Evolutionary conservation across 2,113 vertebrate species (phyloP), one percentile per base, ranked within the genome.

Genomic region (Phyllostomus hastatus): DNA sequence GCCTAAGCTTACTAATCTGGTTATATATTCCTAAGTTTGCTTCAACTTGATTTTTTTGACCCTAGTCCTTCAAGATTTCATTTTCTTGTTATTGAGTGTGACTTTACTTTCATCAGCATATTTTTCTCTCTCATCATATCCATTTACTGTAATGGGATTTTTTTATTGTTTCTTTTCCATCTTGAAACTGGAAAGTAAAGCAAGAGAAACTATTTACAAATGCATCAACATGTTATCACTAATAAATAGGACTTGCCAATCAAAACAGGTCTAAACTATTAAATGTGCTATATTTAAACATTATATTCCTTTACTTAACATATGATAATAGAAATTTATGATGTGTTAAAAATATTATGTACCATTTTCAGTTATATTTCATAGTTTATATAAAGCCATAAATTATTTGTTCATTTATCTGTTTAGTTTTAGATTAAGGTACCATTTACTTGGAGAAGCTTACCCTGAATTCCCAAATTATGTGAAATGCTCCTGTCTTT

Each of bases 31-130:
- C 22, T 38, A 75, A 43, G 17, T 41, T 87, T 70, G 22, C 43
- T 83, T 96, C 76, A 88, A 8, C 22, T 94, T 84, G 31, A 85
- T 92, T 90, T 90, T 19, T 88, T 94, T 95, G 43, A 50, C 24
- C 4, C 15, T 75, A 10, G 2, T 82, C 33, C n/a, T 88, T 48
- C 15, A 48, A 70, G 52, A 88, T 57, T 95, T 94, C 61, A 59
- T 57, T 70, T 92, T 88, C n/a, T 93, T 88, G 10, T 52, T 90
- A 64, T 26, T 88, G 16, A 93, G 5, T 41, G 15, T 69, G 59
- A 31, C 11, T 76, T 93, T 92, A 26, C 46, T 88, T 94, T 70
- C 31, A 61, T 80, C 72, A 91, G 7, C 0, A 2, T 90, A 78
- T 70, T 82, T 94, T 94, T n/a, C 38, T 11, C 52, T 61, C 52